Evolutionary conservation across 2,888 invertebrate species (phyloP).

Genomic region (Coenonympha arcania): DNA sequence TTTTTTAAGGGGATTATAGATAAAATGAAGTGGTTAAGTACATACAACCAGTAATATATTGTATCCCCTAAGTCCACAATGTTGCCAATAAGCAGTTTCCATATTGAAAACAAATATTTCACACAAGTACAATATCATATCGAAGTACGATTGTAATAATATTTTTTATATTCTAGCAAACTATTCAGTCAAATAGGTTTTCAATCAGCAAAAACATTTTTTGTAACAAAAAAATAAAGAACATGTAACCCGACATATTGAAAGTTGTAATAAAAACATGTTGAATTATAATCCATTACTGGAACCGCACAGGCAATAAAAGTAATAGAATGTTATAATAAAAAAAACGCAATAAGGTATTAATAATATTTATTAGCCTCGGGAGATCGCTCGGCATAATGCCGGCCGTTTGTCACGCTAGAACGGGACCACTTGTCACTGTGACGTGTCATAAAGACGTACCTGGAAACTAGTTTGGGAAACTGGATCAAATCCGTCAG

Average conservation of each 20-base stretch:
- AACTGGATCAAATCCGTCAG: neutral
- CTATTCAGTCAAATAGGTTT: neutral
- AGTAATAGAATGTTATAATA: slow-evolving; percentile 13
- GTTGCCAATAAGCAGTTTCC: neutral
- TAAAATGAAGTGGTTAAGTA: no score
- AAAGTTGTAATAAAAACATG: neutral
- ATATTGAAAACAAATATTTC: neutral
- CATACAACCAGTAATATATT: no score
- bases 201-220: neutral
- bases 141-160: no score
- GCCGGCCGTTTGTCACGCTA: slow-evolving; percentile 35
- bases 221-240: neutral
- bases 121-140: no score
- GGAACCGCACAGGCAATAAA: slow-evolving; percentile 7
- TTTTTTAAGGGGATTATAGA: no score
- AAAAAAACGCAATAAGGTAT: slow-evolving; percentile 18
- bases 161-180: no score
- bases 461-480: neutral
- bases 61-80: neutral
- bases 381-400: slow-evolving; percentile 27
- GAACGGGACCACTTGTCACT: slow-evolving; percentile 8
- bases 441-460: neutral
- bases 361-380: slow-evolving; percentile 19
- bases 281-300: neutral
- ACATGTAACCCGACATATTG: neutral